Base-by-base conservation (phyloP, 2,888 invertebrate genomes). In the Trichopria drosophilae region DNA sequence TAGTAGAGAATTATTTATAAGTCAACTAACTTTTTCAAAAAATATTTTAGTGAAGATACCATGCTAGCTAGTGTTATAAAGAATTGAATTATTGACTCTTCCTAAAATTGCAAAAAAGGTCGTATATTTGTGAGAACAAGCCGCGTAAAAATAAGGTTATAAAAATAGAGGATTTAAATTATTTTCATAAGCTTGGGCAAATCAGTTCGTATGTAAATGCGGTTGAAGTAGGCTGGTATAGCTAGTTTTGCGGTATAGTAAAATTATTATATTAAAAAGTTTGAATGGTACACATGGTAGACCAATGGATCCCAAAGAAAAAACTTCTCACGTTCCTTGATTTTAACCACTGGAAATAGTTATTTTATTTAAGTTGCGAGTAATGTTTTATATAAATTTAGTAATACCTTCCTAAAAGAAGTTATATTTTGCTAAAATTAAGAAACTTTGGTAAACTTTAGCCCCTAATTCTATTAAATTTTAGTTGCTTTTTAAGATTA, bases 101-200 rank as follows among this genome's bases (percentile, higher is more conserved):
- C 16, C 35, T 39, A 44, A 51, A 46, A 44, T 39, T 43, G 2
- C 13, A 39, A 22, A 45, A 45, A 19, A 26, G 44, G 37, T 45
- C 45, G 45, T 23, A 19, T n/a, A n/a, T n/a, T n/a, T n/a, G n/a
- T n/a, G n/a, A n/a, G n/a, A n/a, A n/a, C n/a, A n/a, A n/a, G n/a
- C 15, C 9, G 12, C 26, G 23, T 45, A 39, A 51, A 51, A 48
- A 36, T 35, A 41, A 12, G 36, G 41, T 51, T 51, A 24, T 51
- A 19, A 51, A 51, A 46, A 51, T 51, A 46, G 15, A 51, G 42
- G 42, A 4, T 41, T 46, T 7, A 41, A 51, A 51, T 51, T 36
- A n/a, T 36, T 51, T 16, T 46, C 26, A 51, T 26, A 51, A 51
- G 28, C 12, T 19, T 47, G 31, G 32, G 42, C 24, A 37, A 35